A percentile compares a stretch with the other conserved stretches of the same genome.
phyloP scores from a whole-genome alignment of 2,113 vertebrate species.

The Trogon melanurus region DNA sequence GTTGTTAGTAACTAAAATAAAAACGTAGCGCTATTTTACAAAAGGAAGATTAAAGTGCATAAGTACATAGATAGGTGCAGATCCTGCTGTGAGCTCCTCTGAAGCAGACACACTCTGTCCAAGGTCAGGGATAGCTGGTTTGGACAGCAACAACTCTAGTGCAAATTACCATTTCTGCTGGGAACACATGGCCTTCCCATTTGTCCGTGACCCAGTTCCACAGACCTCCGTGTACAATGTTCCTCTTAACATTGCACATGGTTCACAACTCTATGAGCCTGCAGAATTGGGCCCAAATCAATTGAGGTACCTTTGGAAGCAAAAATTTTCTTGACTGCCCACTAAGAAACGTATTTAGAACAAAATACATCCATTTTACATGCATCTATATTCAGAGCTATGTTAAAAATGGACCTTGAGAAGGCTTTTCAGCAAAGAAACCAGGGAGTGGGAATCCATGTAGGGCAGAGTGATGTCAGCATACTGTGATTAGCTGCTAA shows the following conservation, averaged over 20 bases:
- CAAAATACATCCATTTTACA: conserved; percentile 31
- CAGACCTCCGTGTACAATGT: background rate
- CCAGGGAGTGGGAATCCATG: background rate
- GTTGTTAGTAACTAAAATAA: conserved; percentile 46
- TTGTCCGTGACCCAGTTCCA: background rate
- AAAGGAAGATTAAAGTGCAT: conserved; percentile 79
- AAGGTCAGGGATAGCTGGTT: background rate
- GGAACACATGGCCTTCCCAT: conserved; percentile 8
- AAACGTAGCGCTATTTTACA: conserved; percentile 33
- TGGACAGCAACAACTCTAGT: conserved; percentile 71
- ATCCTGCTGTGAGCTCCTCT: background rate
- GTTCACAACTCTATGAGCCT: background rate
- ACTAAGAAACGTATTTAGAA: background rate
- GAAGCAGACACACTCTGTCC: background rate
- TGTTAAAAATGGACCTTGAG: conserved; percentile 24
- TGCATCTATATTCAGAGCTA: conserved; percentile 56
- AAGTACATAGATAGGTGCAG: conserved; percentile 69
- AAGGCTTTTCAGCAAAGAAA: conserved; percentile 5
- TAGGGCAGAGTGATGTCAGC: conserved; percentile 21
- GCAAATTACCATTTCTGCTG: conserved; percentile 72
- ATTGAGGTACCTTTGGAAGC: conserved; percentile 24
- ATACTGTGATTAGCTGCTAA: background rate
- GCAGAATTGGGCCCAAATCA: background rate
- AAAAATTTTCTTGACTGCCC: conserved; percentile 3
- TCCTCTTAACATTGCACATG: background rate